Percentiles rank a stretch among this genome's conserved stretches.
These are phyloP conservation scores for Hemithea aestivaria DNA, from an alignment of 2,888 invertebrate species.

Conservation along the genomic window DNA sequence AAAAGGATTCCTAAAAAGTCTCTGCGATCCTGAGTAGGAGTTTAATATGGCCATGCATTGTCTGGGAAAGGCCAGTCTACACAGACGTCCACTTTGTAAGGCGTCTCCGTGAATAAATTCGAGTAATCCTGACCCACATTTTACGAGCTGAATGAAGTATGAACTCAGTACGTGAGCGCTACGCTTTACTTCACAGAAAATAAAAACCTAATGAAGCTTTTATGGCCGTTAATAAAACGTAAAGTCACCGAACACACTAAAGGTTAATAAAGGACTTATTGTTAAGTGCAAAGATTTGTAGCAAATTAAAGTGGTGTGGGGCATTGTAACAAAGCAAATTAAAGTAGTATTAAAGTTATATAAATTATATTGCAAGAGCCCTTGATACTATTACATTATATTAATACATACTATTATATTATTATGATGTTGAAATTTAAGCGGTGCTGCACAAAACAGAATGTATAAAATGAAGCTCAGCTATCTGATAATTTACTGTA, in stretches of 20 bases:
- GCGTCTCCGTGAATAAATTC: constrained; percentile 55
- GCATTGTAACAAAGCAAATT: too few species aligned
- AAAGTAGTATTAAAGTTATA: too few species aligned
- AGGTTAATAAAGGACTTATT: constrained; percentile 35
- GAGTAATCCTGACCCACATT: constrained; percentile 50
- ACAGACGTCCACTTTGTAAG: constrained; percentile 14
- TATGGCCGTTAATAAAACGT: constrained; percentile 59
- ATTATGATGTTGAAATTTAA: too few species aligned
- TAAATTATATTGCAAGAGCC: too few species aligned
- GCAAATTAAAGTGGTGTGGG: constrained; percentile 5
- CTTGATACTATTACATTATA: too few species aligned
- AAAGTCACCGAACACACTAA: constrained; percentile 42
- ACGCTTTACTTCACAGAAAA: constrained; percentile 52
- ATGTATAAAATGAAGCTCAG: too few species aligned
- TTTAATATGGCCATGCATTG: constrained; percentile 11
- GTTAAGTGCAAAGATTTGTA: constrained; percentile 15
- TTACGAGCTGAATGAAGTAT: constrained; percentile 61
- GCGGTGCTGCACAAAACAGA: too few species aligned
- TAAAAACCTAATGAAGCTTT: constrained; percentile 64
- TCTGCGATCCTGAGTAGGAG: background rate
- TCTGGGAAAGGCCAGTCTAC: constrained; percentile 26
- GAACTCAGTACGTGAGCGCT: constrained; percentile 54
- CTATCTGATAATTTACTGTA: too few species aligned
- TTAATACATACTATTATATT: too few species aligned
- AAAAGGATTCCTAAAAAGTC: too few species aligned